A percentile compares a stretch with the other conserved stretches of the same genome.
Conservation (phyloP, 1,140 invertebrate genomes). For the Drosophila pachea region DNA sequence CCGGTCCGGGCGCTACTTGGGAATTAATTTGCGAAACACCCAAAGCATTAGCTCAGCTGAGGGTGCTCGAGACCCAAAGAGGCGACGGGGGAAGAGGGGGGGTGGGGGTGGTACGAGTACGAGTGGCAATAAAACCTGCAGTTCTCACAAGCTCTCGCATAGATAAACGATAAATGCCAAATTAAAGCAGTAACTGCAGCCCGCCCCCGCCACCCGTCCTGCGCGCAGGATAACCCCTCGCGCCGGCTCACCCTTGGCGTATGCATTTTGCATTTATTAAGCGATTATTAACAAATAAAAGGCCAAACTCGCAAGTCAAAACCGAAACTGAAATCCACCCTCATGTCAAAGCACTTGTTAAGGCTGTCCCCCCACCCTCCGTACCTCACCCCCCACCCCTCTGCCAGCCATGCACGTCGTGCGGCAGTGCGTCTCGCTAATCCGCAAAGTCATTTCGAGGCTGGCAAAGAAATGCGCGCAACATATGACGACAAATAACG, state of each 20-base stretch:
- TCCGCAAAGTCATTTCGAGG: slow-evolving; percentile 75
- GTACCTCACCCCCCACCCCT: background rate
- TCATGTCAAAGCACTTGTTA: slow-evolving; percentile 42
- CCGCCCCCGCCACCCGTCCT: background rate
- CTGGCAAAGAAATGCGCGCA: slow-evolving; percentile 58
- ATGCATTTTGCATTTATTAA: slow-evolving; percentile 78
- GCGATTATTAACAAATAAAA: slow-evolving; percentile 78
- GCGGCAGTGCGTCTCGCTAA: slow-evolving; percentile 40
- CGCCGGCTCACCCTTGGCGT: slow-evolving; percentile 21
- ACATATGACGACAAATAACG: slow-evolving; percentile 66
- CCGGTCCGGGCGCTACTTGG: slow-evolving; percentile 48
- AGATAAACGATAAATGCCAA: slow-evolving; percentile 73
- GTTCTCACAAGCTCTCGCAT: slow-evolving; percentile 51
- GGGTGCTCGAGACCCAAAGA: background rate
- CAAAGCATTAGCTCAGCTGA: slow-evolving; percentile 22
- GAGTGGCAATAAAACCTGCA: slow-evolving; percentile 32
- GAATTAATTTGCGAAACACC: slow-evolving; percentile 62
- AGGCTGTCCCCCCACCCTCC: background rate
- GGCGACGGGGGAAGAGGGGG: background rate
- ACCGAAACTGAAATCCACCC: slow-evolving; percentile 35
- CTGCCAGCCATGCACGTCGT: background rate
- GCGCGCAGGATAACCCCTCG: background rate
- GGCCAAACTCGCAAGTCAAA: slow-evolving; percentile 28
- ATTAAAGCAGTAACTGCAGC: slow-evolving; percentile 46
- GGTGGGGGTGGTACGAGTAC: background rate